A percentile compares a stretch with the other conserved stretches of the same genome.
Conservation (phyloP, 2,113 vertebrate species). For the Hemiprocne comata region DNA sequence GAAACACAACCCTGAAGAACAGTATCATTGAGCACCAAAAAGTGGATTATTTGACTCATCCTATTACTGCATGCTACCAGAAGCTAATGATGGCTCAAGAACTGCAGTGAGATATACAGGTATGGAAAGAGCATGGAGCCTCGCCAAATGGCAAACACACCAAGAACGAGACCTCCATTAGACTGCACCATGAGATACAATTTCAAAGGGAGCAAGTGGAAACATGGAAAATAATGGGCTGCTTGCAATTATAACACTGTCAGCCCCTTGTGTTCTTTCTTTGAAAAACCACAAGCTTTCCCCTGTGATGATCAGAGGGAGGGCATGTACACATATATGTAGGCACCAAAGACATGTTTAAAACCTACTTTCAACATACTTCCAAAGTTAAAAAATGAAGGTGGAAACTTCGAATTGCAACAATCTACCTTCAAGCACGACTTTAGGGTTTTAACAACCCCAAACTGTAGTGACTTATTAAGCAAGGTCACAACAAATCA, state of each 20-base stretch:
- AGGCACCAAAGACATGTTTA: background rate
- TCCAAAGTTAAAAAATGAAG: background rate
- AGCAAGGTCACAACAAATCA: background rate
- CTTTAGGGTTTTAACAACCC: background rate
- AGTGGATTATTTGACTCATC: background rate
- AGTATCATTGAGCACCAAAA: background rate
- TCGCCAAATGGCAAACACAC: background rate
- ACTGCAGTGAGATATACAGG: background rate
- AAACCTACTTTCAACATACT: background rate
- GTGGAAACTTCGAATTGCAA: background rate
- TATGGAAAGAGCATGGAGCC: background rate
- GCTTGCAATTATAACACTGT: background rate
- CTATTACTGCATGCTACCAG: background rate
- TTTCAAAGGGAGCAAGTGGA: background rate
- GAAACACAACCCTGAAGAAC: background rate
- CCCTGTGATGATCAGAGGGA: background rate
- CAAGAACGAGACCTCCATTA: background rate
- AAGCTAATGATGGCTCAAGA: background rate
- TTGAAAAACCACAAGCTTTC: background rate
- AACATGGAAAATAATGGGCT: background rate
- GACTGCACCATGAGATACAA: background rate
- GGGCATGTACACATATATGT: accelerated
- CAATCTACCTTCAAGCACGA: background rate
- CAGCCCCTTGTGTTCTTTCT: background rate
- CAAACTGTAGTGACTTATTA: background rate